Percentiles rank a stretch among this genome's conserved stretches.
Conservation (phyloP, 2,888 invertebrate species). For the Stratiomys singularior region DNA sequence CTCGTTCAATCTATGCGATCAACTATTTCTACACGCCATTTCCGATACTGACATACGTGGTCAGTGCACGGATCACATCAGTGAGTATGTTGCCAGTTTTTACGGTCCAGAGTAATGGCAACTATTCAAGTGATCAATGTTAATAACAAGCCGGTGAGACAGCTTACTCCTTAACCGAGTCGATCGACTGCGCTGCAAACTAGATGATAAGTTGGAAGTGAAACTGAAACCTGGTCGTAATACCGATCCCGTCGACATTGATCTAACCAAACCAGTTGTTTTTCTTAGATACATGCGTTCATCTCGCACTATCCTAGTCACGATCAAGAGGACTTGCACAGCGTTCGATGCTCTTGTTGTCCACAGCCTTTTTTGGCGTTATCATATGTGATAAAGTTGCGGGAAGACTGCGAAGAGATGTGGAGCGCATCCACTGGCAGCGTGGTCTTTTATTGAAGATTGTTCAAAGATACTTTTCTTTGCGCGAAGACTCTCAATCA, state of each 20-base stretch:
- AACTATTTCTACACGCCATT: constrained; percentile 48
- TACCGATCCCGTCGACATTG: constrained; percentile 42
- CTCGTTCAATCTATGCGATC: constrained; percentile 48
- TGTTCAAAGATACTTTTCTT: background rate
- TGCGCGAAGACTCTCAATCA: background rate
- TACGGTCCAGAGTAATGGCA: constrained; percentile 18
- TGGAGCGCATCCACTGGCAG: background rate
- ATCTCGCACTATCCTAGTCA: constrained; percentile 23
- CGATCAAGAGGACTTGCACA: constrained; percentile 4
- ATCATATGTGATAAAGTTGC: constrained; percentile 45
- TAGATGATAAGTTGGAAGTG: constrained; percentile 49
- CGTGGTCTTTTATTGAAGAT: constrained; percentile 4
- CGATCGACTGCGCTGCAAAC: constrained; percentile 26
- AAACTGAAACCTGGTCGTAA: constrained; percentile 46
- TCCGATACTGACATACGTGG: constrained; percentile 50
- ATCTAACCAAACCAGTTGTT: constrained; percentile 33
- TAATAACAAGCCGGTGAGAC: constrained; percentile 48
- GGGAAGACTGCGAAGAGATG: background rate
- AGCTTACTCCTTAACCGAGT: constrained; percentile 39
- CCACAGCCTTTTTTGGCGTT: constrained; percentile 45
- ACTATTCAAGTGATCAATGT: constrained; percentile 49
- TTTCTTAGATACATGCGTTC: constrained; percentile 27
- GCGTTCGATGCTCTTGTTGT: constrained; percentile 27
- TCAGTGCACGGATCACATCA: constrained; percentile 44
- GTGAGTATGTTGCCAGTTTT: constrained; percentile 39